These are phyloP conservation scores for Fragum sueziense DNA, from an alignment of 2,888 invertebrate genomes.

Conservation along the genomic window DNA sequence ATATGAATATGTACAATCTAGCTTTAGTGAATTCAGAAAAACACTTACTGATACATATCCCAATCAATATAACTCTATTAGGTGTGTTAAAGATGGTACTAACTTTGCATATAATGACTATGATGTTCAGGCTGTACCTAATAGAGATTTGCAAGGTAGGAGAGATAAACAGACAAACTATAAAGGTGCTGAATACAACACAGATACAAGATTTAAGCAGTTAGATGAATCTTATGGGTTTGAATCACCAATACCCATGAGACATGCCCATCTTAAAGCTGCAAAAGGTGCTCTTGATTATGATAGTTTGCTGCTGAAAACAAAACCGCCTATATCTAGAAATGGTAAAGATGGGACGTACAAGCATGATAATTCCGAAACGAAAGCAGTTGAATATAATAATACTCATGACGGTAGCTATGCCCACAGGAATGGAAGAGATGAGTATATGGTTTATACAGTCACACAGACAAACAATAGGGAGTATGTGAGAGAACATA, in stretches of 20 bases:
- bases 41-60: background rate
- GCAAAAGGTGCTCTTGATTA: background rate
- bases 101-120: slow-evolving; percentile 45
- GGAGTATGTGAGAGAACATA: background rate
- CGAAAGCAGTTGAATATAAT: background rate
- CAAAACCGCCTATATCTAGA: background rate
- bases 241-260: background rate
- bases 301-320: background rate
- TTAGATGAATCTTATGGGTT: background rate
- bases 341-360: background rate
- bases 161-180: slow-evolving; percentile 1
- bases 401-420: background rate
- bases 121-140: background rate
- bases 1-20: background rate
- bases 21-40: slow-evolving; percentile 12
- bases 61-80: slow-evolving; percentile 30
- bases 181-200: background rate
- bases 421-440: background rate
- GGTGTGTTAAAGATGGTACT: slow-evolving; percentile 46
- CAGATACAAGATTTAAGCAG: background rate
- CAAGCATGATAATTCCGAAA: background rate
- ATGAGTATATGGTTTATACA: slow-evolving; percentile 16
- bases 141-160: background rate
- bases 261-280: background rate
- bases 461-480: background rate